Percentiles rank a stretch among this genome's conserved stretches.
Evolutionary conservation across 1,140 invertebrate species (phyloP).

Genomic region (Drosophila tristis): DNA sequence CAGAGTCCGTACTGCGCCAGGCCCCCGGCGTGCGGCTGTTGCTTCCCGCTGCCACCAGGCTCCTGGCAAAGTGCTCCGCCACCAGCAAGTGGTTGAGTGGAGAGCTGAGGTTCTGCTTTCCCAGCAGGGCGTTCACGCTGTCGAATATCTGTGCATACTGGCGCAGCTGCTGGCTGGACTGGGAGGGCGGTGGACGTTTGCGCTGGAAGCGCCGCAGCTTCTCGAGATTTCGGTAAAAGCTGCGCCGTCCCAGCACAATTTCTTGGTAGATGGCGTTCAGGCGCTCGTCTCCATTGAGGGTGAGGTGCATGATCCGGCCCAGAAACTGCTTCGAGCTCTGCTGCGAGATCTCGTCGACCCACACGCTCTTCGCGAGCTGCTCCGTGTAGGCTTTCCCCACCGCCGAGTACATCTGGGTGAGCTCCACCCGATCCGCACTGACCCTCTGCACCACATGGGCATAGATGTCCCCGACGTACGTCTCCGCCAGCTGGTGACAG

Average conservation of each 20-base stretch:
- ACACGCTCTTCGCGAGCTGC: slow-evolving; percentile 52
- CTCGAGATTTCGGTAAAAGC: slow-evolving; percentile 77
- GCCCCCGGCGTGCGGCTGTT: slow-evolving; percentile 65
- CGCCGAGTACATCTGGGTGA: slow-evolving; percentile 68
- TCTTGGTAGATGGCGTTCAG: slow-evolving; percentile 56
- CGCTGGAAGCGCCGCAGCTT: slow-evolving; percentile 60
- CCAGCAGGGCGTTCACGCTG: slow-evolving; percentile 53
- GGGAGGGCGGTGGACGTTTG: slow-evolving; percentile 4
- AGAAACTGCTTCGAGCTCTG: slow-evolving; percentile 67
- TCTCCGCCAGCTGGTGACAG: slow-evolving; percentile 64
- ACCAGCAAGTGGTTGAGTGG: slow-evolving; percentile 68
- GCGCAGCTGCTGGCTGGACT: slow-evolving; percentile 23
- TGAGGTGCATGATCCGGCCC: slow-evolving; percentile 63
- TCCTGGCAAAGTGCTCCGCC: slow-evolving; percentile 62
- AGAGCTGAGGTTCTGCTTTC: slow-evolving; percentile 52
- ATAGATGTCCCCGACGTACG: slow-evolving; percentile 64
- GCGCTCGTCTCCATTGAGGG: slow-evolving; percentile 66
- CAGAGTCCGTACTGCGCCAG: slow-evolving; percentile 78
- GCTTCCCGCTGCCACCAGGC: slow-evolving; percentile 68
- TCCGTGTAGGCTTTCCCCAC: slow-evolving; percentile 60
- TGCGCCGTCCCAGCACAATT: slow-evolving; percentile 55
- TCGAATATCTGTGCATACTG: slow-evolving; percentile 61
- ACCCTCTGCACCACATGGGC: slow-evolving; percentile 65
- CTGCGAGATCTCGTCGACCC: slow-evolving; percentile 78
- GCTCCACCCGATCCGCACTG: slow-evolving; percentile 50